These are phyloP conservation scores for Cyanocitta stelleri DNA, from an alignment of 2,113 vertebrate species.

Conservation along the genomic window DNA sequence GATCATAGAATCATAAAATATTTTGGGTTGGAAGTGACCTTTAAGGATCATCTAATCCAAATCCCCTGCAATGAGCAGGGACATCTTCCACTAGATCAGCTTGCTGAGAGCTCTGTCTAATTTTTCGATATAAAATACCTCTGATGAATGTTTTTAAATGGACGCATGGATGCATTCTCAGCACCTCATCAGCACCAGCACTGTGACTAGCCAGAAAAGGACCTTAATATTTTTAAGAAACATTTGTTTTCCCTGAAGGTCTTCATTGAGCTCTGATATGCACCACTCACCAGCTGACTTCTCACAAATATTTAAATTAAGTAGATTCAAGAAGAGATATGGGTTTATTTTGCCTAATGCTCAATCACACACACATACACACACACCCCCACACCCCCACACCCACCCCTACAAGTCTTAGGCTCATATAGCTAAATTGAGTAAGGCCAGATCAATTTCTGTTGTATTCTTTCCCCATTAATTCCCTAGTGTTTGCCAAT, in stretches of 20 bases:
- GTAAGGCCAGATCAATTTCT: background rate
- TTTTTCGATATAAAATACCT: background rate
- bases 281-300: background rate
- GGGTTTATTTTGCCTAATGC: background rate
- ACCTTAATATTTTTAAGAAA: background rate
- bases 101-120: background rate
- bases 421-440: background rate
- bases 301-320: background rate
- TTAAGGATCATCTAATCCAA: background rate
- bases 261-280: background rate
- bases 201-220: background rate
- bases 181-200: background rate
- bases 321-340: background rate
- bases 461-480: background rate
- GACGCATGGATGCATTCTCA: background rate
- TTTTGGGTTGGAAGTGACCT: background rate
- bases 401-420: background rate
- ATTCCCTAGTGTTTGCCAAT: background rate
- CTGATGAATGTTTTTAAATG: background rate
- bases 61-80: background rate
- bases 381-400: background rate
- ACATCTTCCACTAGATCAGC: background rate
- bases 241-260: background rate
- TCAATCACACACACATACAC: background rate
- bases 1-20: background rate